A percentile compares a stretch with the other conserved stretches of the same genome.
Evolutionary conservation across 2,113 vertebrate species (phyloP).

Genomic region (Rhinolophus ferrumequinum): DNA sequence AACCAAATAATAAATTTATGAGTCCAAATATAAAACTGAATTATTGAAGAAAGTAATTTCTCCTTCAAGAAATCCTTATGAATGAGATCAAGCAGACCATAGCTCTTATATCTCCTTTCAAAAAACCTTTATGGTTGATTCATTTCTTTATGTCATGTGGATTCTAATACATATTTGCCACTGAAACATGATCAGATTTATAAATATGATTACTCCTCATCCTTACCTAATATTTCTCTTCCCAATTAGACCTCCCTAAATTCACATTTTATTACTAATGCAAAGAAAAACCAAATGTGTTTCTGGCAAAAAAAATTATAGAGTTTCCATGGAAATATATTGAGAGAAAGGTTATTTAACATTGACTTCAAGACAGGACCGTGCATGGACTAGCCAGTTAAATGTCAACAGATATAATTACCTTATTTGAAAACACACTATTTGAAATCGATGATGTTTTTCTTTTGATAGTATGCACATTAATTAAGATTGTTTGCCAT

Average conservation of each 20-base stretch:
- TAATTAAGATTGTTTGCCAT: neutral
- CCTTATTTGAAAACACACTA: neutral
- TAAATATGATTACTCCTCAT: neutral
- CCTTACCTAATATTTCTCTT: neutral
- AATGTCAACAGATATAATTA: slow-evolving; percentile 27
- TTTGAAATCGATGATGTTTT: neutral
- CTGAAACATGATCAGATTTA: neutral
- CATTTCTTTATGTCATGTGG: neutral
- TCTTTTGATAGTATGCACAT: neutral
- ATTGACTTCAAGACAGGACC: neutral
- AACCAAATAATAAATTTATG: neutral
- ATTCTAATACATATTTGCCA: neutral
- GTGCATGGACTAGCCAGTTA: neutral
- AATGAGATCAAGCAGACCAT: neutral
- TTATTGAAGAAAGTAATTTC: neutral
- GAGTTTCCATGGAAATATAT: neutral
- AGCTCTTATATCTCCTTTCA: neutral
- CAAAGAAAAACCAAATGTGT: neutral
- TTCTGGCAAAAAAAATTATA: neutral
- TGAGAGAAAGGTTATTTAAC: neutral
- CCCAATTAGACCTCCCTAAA: neutral
- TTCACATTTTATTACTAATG: neutral
- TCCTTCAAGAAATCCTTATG: neutral
- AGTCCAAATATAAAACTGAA: neutral
- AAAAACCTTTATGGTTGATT: neutral